A percentile compares a stretch with the other conserved stretches of the same genome.
Conservation (phyloP, 2,797 vertebrate species). For the Brachymystax lenok region DNA sequence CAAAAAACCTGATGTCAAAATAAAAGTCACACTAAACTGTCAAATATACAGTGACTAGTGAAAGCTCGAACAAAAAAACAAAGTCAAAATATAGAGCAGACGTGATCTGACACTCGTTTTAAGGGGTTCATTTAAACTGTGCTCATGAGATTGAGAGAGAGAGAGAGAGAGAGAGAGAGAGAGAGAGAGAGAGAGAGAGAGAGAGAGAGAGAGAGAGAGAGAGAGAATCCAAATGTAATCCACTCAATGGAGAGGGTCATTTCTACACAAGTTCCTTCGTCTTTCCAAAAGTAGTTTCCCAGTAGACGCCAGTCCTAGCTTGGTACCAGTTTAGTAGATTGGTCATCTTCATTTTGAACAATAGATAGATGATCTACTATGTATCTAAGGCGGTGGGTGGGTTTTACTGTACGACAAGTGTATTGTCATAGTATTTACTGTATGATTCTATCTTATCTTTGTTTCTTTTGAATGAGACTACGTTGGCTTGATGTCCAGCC, state of each 20-base stretch:
- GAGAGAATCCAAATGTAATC: slow-evolving; percentile 51
- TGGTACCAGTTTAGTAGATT: neutral
- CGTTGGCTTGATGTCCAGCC: slow-evolving; percentile 39
- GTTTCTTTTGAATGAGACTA: slow-evolving; percentile 40
- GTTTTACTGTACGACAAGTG: slow-evolving; percentile 35
- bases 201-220: neutral
- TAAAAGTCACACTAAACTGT: too few relatives aligned
- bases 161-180: slow-evolving; percentile 12
- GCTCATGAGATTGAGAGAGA: slow-evolving; percentile 36
- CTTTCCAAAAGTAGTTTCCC: neutral
- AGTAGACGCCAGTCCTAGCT: neutral
- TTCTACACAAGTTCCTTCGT: slow-evolving; percentile 8
- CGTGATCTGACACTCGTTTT: too few relatives aligned
- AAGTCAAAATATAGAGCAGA: too few relatives aligned
- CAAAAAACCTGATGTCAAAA: too few relatives aligned
- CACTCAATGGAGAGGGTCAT: slow-evolving; percentile 42
- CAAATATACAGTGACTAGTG: too few relatives aligned
- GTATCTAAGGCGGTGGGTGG: slow-evolving; percentile 18
- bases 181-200: slow-evolving; percentile 1
- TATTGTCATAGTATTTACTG: slow-evolving; percentile 33
- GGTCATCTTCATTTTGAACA: slow-evolving; percentile 22
- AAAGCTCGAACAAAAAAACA: too few relatives aligned
- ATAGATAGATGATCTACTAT: slow-evolving; percentile 21
- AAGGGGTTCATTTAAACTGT: neutral
- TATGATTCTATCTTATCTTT: slow-evolving; percentile 14